Evolutionary conservation across 2,888 invertebrate genomes (phyloP).

Genomic region (Pelosia muscerda): DNA sequence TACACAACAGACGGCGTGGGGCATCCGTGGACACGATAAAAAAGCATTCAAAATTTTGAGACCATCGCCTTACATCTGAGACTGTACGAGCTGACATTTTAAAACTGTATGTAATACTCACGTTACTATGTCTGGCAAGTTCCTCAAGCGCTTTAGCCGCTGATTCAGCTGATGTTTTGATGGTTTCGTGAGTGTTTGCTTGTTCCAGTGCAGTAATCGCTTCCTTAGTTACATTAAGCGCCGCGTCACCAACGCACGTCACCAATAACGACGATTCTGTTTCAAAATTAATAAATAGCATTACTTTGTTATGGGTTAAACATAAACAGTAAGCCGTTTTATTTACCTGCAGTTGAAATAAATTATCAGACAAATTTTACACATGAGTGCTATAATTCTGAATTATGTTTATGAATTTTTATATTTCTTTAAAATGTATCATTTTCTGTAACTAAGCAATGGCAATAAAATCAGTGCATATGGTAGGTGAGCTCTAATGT

Average conservation of each 20-base stretch:
- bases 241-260: constrained; percentile 67
- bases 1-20: neutral
- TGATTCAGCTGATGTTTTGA: constrained; percentile 65
- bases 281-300: neutral
- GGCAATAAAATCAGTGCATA: neutral
- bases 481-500: neutral
- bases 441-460: neutral
- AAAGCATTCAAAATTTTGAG: neutral
- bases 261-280: constrained; percentile 62
- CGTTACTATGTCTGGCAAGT: constrained; percentile 65
- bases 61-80: neutral
- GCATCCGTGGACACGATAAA: neutral
- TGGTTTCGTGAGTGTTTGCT: constrained; percentile 64
- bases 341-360: neutral
- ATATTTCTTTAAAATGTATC: neutral
- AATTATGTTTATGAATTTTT: neutral
- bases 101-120: constrained; percentile 28
- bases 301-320: neutral
- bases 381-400: neutral
- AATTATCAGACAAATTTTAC: neutral
- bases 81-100: neutral
- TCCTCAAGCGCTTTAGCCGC: constrained; percentile 72
- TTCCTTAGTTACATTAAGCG: constrained; percentile 67
- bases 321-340: neutral
- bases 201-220: constrained; percentile 73